Base-by-base conservation (phyloP, 2,113 vertebrate species). In the Myotis yumanensis region DNA sequence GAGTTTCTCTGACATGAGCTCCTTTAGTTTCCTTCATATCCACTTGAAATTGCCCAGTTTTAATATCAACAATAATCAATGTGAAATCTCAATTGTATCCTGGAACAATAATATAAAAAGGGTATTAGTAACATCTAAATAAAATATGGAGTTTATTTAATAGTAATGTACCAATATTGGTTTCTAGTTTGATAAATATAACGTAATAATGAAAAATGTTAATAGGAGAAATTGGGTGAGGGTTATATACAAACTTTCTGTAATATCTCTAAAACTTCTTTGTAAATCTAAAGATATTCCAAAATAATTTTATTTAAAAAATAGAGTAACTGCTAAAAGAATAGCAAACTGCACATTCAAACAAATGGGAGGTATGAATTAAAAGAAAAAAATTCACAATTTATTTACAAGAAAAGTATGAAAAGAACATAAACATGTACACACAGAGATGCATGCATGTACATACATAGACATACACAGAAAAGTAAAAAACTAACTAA, bases 161-260 rank as follows among this genome's bases (percentile, higher is more conserved):
- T 6, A 66, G 23, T 43, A 43, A 82, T 52, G 15, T 17, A 51
- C 52, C 40, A 40, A 40, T 88, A 18, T 81, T 28, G 6, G 23
- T 59, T 86, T 59, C 23, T 75, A 93, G 85, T 73, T 64, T 93
- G 43, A 66, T 64, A n/a, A 75, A 73, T 82, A 11, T 66, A 88
- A 12, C 46, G 12, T 30, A 11, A 7, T 83, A 93, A 75, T 28
- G 7, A 12, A 93, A 93, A 93, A 46, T 71, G 35, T 51, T 75
- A 64, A 16, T 35, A 66, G 40, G 54, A 75, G 37, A 64, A 46
- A 75, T 5, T 66, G 35, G n/a, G 22, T 54, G 16, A 54, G 35
- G 32, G 23, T 7, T 37, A 30, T 22, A 62, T 12, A 28, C 16
- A 22, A 64, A 75, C 15, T 75, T 89, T 73, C 75, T 93, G 40